These are phyloP conservation scores for Lottia gigantea DNA, from an alignment of 2,888 invertebrate species.

Conservation along the genomic window DNA sequence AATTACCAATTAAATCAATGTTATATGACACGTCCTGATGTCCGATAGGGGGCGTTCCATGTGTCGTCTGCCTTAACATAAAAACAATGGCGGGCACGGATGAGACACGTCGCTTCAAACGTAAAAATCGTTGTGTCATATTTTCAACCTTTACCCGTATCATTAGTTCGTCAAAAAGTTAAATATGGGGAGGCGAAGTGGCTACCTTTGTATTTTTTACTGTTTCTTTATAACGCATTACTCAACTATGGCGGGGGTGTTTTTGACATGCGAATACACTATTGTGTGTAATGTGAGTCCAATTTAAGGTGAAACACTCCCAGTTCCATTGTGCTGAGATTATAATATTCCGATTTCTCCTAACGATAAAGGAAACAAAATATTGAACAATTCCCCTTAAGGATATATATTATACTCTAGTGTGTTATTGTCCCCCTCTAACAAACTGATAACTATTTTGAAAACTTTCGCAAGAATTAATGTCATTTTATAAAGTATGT, in stretches of 20 bases:
- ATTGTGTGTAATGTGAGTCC: neutral
- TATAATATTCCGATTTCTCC: neutral
- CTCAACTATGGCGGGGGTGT: neutral
- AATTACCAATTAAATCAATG: neutral
- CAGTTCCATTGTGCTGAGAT: neutral
- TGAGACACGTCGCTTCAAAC: neutral
- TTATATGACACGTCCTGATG: neutral
- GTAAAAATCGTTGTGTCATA: neutral
- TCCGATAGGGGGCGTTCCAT: neutral
- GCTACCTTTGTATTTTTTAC: neutral
- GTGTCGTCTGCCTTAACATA: neutral
- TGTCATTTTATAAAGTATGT: too few species aligned
- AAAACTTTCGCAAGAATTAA: too few species aligned
- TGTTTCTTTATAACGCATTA: neutral
- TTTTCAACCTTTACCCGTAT: neutral
- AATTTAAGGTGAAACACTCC: neutral
- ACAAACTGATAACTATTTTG: too few species aligned
- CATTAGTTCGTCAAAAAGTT: slow-evolving; percentile 7
- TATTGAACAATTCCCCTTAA: too few species aligned
- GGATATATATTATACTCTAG: too few species aligned
- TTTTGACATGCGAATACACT: slow-evolving; percentile 1
- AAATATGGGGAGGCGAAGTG: neutral
- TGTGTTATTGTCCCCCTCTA: too few species aligned
- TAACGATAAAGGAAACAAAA: too few species aligned
- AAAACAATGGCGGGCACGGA: neutral